These are phyloP conservation scores for Phthorimaea operculella DNA, from an alignment of 1,140 invertebrate genomes.

Conservation along the genomic window DNA sequence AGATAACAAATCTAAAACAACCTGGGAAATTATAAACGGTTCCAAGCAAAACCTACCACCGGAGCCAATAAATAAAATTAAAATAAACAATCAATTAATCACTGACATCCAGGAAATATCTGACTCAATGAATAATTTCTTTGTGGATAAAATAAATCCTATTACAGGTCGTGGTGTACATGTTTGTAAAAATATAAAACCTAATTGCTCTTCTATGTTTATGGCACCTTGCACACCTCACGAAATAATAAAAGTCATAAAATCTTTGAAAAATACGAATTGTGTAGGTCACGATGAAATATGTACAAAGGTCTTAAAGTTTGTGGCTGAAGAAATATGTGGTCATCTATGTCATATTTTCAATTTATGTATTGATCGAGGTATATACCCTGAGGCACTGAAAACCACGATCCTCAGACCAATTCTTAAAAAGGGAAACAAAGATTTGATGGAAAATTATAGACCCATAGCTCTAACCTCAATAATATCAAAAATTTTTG, in stretches of 20 bases:
- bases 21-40: constrained; percentile 9
- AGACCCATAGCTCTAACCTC: constrained; percentile 6
- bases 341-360: constrained; percentile 4
- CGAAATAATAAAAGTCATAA: constrained; percentile 7
- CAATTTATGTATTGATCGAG: constrained; percentile 7
- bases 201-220: not conserved
- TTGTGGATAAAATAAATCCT: constrained; percentile 5
- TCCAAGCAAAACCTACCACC: not conserved
- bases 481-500: constrained; percentile 7
- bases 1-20: constrained; percentile 5
- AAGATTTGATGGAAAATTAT: not conserved
- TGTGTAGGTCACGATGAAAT: no score
- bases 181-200: not conserved
- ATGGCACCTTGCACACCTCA: not conserved
- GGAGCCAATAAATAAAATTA: constrained; percentile 5
- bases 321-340: constrained; percentile 8
- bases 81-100: not conserved
- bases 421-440: constrained; percentile 1
- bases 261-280: no score
- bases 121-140: constrained; percentile 7
- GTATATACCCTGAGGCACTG: constrained; percentile 5
- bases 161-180: not conserved
- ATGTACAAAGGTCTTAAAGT: constrained; percentile 11
- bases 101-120: constrained; percentile 6
- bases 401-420: constrained; percentile 3